Percentiles rank a stretch among this genome's conserved stretches.
These are phyloP conservation scores for Haliclona indistincta DNA, from an alignment of 37 sponge, comb jelly and placozoan species.

Conservation along the genomic window DNA sequence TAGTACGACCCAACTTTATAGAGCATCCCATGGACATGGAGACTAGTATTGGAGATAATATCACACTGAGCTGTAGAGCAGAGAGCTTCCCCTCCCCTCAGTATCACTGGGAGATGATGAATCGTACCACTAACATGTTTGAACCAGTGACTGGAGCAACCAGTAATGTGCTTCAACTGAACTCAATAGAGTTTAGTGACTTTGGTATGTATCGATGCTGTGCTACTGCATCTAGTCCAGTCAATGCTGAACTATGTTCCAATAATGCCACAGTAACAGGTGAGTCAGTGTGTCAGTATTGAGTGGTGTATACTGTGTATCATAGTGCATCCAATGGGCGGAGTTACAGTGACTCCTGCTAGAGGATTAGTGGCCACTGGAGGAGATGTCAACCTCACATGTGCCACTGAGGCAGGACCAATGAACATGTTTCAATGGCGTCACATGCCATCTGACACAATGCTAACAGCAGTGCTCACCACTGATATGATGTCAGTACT, in stretches of 20 bases:
- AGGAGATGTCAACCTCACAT: constrained; percentile 24
- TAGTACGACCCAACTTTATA: constrained; percentile 15
- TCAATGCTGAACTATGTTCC: neutral
- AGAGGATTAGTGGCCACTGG: neutral
- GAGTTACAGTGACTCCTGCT: constrained; percentile 24
- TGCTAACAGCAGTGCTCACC: too few species aligned
- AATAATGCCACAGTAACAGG: constrained; percentile 8
- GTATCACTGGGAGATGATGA: constrained; percentile 20
- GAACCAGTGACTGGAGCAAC: neutral
- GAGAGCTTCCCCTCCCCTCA: constrained; percentile 20
- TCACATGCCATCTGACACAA: too few species aligned
- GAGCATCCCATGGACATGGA: neutral
- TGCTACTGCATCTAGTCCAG: neutral
- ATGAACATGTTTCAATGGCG: constrained; percentile 5
- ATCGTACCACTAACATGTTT: neutral
- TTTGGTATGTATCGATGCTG: constrained; percentile 7
- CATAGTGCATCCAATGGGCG: constrained; percentile 34
- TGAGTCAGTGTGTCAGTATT: neutral
- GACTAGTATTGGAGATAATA: neutral
- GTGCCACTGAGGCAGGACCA: constrained; percentile 18
- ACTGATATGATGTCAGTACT: too few species aligned
- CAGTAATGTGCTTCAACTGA: neutral
- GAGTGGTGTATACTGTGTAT: too few species aligned
- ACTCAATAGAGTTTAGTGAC: neutral
- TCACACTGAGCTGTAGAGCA: constrained; percentile 19